phyloP scores from a whole-genome alignment of 2,888 invertebrate species.

The Mythimna lalbum region DNA sequence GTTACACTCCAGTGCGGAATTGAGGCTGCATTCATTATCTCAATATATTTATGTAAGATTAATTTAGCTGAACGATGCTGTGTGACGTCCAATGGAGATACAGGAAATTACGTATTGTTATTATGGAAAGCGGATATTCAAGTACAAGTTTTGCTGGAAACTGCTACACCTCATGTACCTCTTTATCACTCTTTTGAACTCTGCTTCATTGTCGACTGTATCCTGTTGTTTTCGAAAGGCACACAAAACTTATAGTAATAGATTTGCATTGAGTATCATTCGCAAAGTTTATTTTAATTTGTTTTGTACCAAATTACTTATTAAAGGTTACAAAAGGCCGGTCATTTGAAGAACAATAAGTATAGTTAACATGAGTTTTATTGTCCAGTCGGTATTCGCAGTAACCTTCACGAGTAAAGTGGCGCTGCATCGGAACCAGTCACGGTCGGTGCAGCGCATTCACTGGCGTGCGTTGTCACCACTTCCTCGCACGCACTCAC shows the following conservation, averaged over 20 bases:
- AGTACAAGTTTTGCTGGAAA: conserved; percentile 43
- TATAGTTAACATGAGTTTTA: conserved; percentile 28
- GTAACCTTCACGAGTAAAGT: conserved; percentile 59
- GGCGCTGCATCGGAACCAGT: conserved; percentile 50
- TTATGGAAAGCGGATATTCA: conserved; percentile 55
- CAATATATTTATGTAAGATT: conserved; percentile 62
- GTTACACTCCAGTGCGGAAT: conserved; percentile 71
- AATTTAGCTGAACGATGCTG: conserved; percentile 44
- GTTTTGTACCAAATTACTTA: conserved; percentile 1
- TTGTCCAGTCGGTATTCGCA: conserved; percentile 40
- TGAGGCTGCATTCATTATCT: conserved; percentile 71
- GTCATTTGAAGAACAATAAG: conserved; percentile 29
- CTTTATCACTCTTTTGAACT: conserved; percentile 17
- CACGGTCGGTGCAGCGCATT: conserved; percentile 55
- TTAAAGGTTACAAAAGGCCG: conserved; percentile 2
- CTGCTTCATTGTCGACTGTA: conserved; percentile 15
- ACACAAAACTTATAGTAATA: not conserved
- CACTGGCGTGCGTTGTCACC: conserved; percentile 41
- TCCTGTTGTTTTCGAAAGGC: conserved; percentile 26
- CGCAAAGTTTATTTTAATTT: not conserved
- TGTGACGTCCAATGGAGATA: conserved; percentile 37
- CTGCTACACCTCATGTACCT: conserved; percentile 16
- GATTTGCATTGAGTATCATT: conserved; percentile 1
- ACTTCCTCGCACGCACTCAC: conserved; percentile 61
- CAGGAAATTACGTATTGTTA: conserved; percentile 62